These are phyloP conservation scores for Eristalis intricaria DNA, from an alignment of 2,888 invertebrate species.

Conservation along the genomic window DNA sequence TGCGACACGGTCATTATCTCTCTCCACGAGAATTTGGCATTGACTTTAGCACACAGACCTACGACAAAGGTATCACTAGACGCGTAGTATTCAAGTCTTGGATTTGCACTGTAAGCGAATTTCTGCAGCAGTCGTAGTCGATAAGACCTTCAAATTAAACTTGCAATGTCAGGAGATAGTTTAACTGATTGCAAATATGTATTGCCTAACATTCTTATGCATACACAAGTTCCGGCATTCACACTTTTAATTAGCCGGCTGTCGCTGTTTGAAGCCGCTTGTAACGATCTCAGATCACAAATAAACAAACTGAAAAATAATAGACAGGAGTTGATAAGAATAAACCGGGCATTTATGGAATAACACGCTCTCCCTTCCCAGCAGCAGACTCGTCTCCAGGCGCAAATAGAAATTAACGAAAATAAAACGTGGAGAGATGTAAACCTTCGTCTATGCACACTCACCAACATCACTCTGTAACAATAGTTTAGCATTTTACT, in stretches of 20 bases:
- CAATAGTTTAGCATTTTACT: conserved; percentile 62
- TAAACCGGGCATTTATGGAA: background rate
- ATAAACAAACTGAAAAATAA: background rate
- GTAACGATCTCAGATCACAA: conserved; percentile 15
- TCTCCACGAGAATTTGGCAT: conserved; percentile 17
- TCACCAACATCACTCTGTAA: conserved; percentile 68
- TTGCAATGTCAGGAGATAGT: background rate
- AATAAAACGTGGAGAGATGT: background rate
- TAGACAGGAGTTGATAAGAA: conserved; percentile 16
- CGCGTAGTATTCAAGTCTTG: background rate
- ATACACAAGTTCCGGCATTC: background rate
- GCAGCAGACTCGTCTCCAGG: background rate
- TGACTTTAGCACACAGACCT: conserved; percentile 35
- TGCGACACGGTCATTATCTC: conserved; percentile 8
- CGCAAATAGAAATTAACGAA: background rate
- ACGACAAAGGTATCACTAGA: conserved; percentile 11
- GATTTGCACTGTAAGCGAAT: background rate
- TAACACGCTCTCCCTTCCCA: background rate
- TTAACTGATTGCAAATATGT: background rate
- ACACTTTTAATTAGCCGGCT: conserved; percentile 12
- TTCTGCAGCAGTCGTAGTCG: background rate
- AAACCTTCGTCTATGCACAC: conserved; percentile 1
- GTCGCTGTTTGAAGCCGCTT: background rate
- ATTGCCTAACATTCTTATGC: background rate
- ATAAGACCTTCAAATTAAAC: background rate